These are phyloP conservation scores for Heterodera filipjevi DNA, from an alignment of 2,888 invertebrate genomes.

Conservation along the genomic window DNA sequence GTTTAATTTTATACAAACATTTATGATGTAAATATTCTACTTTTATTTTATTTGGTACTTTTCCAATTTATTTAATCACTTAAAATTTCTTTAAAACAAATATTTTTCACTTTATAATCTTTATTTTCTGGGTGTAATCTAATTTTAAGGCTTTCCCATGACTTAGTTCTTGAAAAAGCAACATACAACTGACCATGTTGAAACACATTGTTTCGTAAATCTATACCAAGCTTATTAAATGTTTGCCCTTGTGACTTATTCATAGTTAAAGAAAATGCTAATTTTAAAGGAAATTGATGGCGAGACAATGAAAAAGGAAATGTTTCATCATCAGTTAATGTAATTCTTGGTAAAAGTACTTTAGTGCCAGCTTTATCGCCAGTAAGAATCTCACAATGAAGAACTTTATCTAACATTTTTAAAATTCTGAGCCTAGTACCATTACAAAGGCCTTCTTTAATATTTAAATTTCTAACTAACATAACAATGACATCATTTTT, in stretches of 20 bases:
- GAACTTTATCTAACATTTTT: constrained; percentile 33
- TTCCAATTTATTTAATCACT: neutral
- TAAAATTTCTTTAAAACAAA: constrained; percentile 15
- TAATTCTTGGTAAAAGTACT: constrained; percentile 36
- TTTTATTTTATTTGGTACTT: neutral
- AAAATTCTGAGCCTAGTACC: constrained; percentile 40
- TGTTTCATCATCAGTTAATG: constrained; percentile 43
- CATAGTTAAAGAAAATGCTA: constrained; percentile 47
- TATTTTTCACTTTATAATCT: neutral
- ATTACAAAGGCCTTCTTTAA: constrained; percentile 43
- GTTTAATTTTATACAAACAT: neutral
- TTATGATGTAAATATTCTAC: neutral
- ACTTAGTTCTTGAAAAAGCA: constrained; percentile 39
- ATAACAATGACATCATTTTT: constrained; percentile 39
- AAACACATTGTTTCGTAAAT: constrained; percentile 34
- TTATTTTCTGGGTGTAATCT: constrained; percentile 4
- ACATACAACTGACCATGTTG: constrained; percentile 49
- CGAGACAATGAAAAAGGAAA: constrained; percentile 64
- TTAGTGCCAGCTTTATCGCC: constrained; percentile 32
- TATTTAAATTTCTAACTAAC: constrained; percentile 43
- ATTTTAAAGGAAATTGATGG: constrained; percentile 40
- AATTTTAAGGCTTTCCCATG: constrained; percentile 6
- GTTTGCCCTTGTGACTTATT: constrained; percentile 50
- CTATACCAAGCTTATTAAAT: constrained; percentile 42
- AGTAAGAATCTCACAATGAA: constrained; percentile 36